These are phyloP conservation scores for Conomelus anceps DNA, from an alignment of 2,888 invertebrate genomes.

Conservation along the genomic window DNA sequence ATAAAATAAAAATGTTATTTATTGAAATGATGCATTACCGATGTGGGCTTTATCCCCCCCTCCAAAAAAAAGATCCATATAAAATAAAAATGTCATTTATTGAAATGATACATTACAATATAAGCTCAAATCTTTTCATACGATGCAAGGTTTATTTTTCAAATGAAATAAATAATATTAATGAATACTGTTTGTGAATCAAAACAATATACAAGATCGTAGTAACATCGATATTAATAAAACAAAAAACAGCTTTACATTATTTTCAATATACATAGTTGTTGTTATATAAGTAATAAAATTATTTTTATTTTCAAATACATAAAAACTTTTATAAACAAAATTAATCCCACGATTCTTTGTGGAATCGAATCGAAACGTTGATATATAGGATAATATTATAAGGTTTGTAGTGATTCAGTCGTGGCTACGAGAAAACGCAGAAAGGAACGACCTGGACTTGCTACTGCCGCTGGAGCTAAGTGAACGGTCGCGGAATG, in stretches of 20 bases:
- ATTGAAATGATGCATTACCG: no score
- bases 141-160: background rate
- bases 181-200: background rate
- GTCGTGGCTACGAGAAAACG: background rate
- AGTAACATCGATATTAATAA: background rate
- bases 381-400: no score
- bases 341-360: background rate
- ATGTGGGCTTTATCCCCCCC: no score
- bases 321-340: background rate
- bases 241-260: background rate
- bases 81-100: background rate
- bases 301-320: background rate
- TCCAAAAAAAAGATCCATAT: no score
- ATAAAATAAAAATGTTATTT: no score
- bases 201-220: background rate
- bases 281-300: background rate
- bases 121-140: background rate
- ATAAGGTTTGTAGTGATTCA: no score
- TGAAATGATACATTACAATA: background rate
- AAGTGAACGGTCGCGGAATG: conserved; percentile 42
- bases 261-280: background rate
- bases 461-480: conserved; percentile 42
- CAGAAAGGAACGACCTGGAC: conserved; percentile 34
- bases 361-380: background rate
- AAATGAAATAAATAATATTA: background rate